A percentile compares a stretch with the other conserved stretches of the same genome.
Conservation (phyloP, 2,113 vertebrate species). For the Centropristis striata region DNA sequence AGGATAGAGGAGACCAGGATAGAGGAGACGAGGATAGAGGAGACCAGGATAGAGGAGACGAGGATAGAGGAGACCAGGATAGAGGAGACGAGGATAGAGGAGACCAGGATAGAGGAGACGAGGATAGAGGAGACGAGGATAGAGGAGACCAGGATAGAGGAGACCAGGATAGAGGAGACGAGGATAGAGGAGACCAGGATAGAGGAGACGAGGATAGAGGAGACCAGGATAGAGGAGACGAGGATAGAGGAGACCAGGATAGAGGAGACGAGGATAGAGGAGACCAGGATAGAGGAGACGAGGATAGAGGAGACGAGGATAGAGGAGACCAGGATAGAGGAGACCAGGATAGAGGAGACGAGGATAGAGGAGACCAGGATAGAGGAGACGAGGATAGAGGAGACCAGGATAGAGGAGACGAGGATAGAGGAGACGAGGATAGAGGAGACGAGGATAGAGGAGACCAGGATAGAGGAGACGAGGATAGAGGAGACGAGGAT, state of each 20-base stretch:
- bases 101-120: conserved; percentile 43
- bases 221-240: conserved; percentile 43
- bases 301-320: too few relatives aligned
- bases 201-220: conserved; percentile 22
- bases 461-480: conserved; percentile 43
- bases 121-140: too few relatives aligned
- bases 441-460: conserved; percentile 22
- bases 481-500: conserved; percentile 40
- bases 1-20: conserved; percentile 40
- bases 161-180: too few relatives aligned
- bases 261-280: conserved; percentile 22
- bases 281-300: conserved; percentile 43
- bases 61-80: conserved; percentile 40
- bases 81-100: conserved; percentile 22
- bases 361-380: conserved; percentile 40
- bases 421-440: conserved; percentile 40
- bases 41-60: conserved; percentile 43
- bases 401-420: conserved; percentile 43
- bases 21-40: conserved; percentile 22
- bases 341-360: too few relatives aligned
- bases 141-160: conserved; percentile 41
- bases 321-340: conserved; percentile 41
- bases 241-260: conserved; percentile 40
- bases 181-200: conserved; percentile 40
- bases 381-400: conserved; percentile 22